Conservation (phyloP, 2,888 invertebrate species). For the Sericinus montela region DNA sequence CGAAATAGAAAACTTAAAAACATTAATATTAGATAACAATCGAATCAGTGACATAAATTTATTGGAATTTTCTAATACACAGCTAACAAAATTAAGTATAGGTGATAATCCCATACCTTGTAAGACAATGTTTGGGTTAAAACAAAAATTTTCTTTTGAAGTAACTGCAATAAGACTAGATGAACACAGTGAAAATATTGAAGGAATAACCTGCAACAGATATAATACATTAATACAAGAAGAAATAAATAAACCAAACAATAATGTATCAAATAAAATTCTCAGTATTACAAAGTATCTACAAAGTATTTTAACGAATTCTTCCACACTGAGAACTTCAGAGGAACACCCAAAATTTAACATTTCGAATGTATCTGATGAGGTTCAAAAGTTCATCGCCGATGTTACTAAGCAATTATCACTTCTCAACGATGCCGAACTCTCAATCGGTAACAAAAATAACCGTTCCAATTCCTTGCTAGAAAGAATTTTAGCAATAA, state of each 20-base stretch:
- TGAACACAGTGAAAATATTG: slow-evolving; percentile 35
- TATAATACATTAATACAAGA: not conserved
- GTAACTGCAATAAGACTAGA: slow-evolving; percentile 39
- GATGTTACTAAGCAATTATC: not conserved
- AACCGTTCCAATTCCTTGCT: not conserved
- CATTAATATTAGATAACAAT: slow-evolving; percentile 51
- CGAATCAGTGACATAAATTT: slow-evolving; percentile 37
- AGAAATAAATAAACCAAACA: not conserved
- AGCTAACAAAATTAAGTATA: slow-evolving; percentile 45
- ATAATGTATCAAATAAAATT: not conserved
- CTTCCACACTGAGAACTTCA: not conserved
- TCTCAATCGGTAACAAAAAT: not conserved
- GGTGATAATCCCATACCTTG: slow-evolving; percentile 59
- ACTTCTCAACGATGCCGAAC: not conserved
- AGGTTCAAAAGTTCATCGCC: not conserved
- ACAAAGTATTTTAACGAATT: not conserved
- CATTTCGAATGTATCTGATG: not conserved
- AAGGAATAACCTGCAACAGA: slow-evolving; percentile 36
- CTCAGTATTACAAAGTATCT: not conserved
- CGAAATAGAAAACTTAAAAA: slow-evolving; percentile 37
- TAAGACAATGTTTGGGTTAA: slow-evolving; percentile 38
- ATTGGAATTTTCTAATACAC: slow-evolving; percentile 41
- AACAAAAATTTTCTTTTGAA: slow-evolving; percentile 21
- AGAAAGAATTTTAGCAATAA: not conserved
- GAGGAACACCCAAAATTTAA: not conserved